phyloP scores from a whole-genome alignment of 2,113 vertebrate genomes.

The Daubentonia madagascariensis region DNA sequence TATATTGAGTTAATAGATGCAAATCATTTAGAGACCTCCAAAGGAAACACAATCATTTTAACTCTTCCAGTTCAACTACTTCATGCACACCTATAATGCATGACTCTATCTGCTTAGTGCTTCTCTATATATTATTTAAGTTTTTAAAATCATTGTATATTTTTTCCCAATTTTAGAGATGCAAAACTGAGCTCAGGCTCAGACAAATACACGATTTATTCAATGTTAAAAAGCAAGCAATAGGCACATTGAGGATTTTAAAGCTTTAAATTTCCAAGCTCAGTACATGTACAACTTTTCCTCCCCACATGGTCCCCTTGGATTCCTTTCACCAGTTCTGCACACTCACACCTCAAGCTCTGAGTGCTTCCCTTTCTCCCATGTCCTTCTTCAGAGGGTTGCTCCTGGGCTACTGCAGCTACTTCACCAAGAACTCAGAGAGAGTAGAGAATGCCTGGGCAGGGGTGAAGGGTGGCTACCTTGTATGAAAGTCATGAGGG shows the following conservation, averaged over 20 bases:
- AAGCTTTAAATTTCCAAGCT: not conserved
- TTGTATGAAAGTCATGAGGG: not conserved
- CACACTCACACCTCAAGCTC: not conserved
- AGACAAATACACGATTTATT: not conserved
- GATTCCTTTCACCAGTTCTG: not conserved
- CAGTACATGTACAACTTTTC: rapidly evolving
- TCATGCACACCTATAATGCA: not conserved
- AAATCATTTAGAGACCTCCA: not conserved
- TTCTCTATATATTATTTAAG: not conserved
- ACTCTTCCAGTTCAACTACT: not conserved
- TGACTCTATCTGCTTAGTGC: not conserved
- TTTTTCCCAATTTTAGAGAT: not conserved
- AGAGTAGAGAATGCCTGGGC: rapidly evolving
- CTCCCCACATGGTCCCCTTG: rapidly evolving
- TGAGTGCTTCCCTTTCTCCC: not conserved
- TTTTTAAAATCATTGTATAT: not conserved
- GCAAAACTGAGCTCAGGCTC: not conserved
- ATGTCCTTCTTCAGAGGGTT: not conserved
- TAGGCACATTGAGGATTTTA: not conserved
- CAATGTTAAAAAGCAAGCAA: not conserved
- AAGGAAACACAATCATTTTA: not conserved
- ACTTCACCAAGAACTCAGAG: not conserved
- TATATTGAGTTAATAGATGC: not conserved
- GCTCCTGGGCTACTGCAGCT: not conserved
- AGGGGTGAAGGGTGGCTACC: rapidly evolving